Percentiles rank a stretch among this genome's conserved stretches.
phyloP scores from a whole-genome alignment of 1,140 invertebrate genomes.

The Drosophila nigrodunni region DNA sequence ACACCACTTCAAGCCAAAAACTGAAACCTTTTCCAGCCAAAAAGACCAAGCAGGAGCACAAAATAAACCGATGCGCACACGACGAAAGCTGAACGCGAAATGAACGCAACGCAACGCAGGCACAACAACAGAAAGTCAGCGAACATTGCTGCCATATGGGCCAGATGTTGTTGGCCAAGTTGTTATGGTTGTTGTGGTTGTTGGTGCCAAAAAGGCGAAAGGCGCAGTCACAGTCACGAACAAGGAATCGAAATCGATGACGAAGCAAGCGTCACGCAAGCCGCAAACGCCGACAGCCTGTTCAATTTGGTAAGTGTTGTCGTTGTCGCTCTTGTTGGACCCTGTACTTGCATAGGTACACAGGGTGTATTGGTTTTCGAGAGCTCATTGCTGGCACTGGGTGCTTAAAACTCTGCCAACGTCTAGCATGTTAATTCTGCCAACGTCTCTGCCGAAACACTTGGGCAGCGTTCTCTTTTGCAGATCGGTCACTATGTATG shows the following conservation, averaged over 20 bases:
- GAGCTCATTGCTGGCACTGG: too few relatives aligned
- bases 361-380: too few relatives aligned
- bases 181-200: not conserved
- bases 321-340: slow-evolving; percentile 28
- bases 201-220: slow-evolving; percentile 49
- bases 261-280: slow-evolving; percentile 63
- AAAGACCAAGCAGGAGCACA: not conserved
- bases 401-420: too few relatives aligned
- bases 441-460: too few relatives aligned
- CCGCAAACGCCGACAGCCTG: slow-evolving; percentile 46
- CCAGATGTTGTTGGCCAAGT: slow-evolving; percentile 19
- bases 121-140: not conserved
- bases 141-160: slow-evolving; percentile 51
- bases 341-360: not conserved
- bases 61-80: slow-evolving; percentile 26
- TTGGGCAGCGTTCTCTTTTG: too few relatives aligned
- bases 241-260: slow-evolving; percentile 58
- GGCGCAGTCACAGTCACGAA: slow-evolving; percentile 48
- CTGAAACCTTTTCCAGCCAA: not conserved
- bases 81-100: slow-evolving; percentile 43
- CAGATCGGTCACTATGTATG: too few relatives aligned
- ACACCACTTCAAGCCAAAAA: slow-evolving; percentile 8
- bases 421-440: too few relatives aligned
- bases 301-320: slow-evolving; percentile 80
- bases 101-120: slow-evolving; percentile 14